Conservation (phyloP, 2,797 vertebrate genomes). For the Scolopax bukidnonensis region DNA sequence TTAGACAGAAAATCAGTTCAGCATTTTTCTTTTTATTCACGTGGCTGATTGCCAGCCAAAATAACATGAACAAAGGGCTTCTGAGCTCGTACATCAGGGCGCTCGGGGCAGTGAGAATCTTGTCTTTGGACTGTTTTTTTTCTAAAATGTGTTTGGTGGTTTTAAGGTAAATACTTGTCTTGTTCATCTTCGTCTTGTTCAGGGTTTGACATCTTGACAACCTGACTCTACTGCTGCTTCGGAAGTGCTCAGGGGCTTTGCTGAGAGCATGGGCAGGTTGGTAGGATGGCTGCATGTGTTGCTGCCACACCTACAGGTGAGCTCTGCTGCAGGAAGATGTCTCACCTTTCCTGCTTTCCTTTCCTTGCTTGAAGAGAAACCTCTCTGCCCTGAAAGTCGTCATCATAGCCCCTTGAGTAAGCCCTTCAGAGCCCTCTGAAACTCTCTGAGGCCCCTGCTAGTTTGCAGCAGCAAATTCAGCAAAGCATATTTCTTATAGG, state of each 20-base stretch:
- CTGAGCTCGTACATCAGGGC: background rate
- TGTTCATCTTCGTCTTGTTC: background rate
- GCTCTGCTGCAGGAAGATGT: background rate
- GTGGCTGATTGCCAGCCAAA: background rate
- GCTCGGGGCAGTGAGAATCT: background rate
- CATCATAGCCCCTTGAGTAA: background rate
- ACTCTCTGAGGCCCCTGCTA: background rate
- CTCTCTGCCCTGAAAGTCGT: background rate
- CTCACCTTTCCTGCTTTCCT: background rate
- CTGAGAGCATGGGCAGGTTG: background rate
- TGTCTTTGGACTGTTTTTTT: background rate
- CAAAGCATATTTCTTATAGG: background rate
- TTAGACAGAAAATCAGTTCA: slow-evolving; percentile 18
- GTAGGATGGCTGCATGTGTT: background rate
- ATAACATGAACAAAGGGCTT: background rate
- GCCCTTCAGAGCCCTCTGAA: background rate
- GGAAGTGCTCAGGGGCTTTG: background rate
- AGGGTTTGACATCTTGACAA: background rate
- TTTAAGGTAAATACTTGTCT: background rate
- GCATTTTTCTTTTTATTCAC: slow-evolving; percentile 25
- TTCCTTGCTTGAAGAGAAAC: background rate
- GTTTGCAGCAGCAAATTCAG: background rate
- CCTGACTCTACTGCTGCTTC: background rate
- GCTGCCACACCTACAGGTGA: background rate
- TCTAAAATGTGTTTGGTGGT: background rate